Evolutionary conservation across 2,113 vertebrate species (phyloP), one percentile per base, ranked within the genome.

Genomic region (Pangasianodon gigas): DNA sequence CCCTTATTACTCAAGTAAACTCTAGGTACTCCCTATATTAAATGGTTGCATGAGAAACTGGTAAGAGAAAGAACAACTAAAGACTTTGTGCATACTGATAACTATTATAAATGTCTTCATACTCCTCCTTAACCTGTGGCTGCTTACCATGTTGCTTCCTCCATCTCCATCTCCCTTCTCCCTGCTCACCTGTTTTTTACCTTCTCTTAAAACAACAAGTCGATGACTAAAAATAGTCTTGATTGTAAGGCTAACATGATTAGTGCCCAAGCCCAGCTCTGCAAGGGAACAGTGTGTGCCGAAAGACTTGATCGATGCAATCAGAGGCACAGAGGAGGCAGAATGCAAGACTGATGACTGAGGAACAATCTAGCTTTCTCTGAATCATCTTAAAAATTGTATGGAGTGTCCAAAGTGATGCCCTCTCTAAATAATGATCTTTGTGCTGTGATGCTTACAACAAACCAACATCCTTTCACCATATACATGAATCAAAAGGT

Each of bases 171-270:
- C 16, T 81, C 37, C 19, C 41, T 21, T 90, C 54, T 77, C 0
- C 19, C 37, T 65, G 2, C 67, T 79, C 32, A 29, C 62, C 41
- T 21, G 29, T 71, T 85, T 37, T 56, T 37, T 85, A 19, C 44
- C 37, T 58, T 85, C 58, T 46, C 52, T 62, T 79, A 46, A 84
- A 85, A 75, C 44, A 85, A 60, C 69, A 74, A 71, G 60, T 46
- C 3, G 56, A n/a, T 29, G 58, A 84, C 84, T 87, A 89, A 87
- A 89, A 89, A 91, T 80, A 91, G 58, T 32, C 51, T 44, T 60
- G 48, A 69, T 69, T 69, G 21, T 46, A 54, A 65, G 13, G 46
- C 89, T 58, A 67, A 81, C 74, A 71, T 90, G 88, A 91, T 91
- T 89, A 91, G 60, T 37, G 51, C 80, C 29, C 11, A 52, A 51